Percentiles rank a stretch among this genome's conserved stretches.
These are phyloP conservation scores for Laticauda colubrina DNA, from an alignment of 2,113 vertebrate species.

Conservation along the genomic window DNA sequence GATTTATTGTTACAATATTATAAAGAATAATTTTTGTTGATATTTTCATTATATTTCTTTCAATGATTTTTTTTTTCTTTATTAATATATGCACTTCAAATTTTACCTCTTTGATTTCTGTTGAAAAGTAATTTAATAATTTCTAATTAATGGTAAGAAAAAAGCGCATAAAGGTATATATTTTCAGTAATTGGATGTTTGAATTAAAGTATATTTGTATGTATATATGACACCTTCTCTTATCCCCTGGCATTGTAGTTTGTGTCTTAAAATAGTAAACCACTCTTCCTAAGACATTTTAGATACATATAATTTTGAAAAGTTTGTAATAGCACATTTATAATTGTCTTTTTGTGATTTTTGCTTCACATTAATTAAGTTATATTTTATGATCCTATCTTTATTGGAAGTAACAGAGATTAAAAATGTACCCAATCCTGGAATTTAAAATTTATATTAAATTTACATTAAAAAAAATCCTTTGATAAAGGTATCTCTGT, in stretches of 20 bases:
- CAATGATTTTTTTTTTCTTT: background rate
- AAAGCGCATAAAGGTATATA: background rate
- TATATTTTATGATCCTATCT: slow-evolving; percentile 22
- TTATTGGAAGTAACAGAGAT: slow-evolving; percentile 6
- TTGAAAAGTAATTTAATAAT: background rate
- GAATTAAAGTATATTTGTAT: background rate
- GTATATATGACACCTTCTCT: background rate
- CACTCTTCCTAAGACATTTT: slow-evolving; percentile 32
- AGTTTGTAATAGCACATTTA: background rate
- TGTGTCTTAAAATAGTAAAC: background rate
- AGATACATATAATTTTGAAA: background rate
- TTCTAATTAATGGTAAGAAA: background rate
- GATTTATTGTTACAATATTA: background rate
- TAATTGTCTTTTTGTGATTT: background rate
- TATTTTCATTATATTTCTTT: background rate
- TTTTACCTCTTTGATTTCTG: background rate
- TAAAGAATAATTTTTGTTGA: background rate
- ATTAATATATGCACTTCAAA: background rate
- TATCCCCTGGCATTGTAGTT: background rate
- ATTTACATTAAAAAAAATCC: background rate
- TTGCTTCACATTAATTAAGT: background rate
- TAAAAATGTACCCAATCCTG: background rate
- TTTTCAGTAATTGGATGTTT: slow-evolving; percentile 17
- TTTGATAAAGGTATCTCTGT: background rate
- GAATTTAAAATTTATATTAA: slow-evolving; percentile 2